Conservation (phyloP, 2,888 invertebrate genomes). For the Cetonia aurata region DNA sequence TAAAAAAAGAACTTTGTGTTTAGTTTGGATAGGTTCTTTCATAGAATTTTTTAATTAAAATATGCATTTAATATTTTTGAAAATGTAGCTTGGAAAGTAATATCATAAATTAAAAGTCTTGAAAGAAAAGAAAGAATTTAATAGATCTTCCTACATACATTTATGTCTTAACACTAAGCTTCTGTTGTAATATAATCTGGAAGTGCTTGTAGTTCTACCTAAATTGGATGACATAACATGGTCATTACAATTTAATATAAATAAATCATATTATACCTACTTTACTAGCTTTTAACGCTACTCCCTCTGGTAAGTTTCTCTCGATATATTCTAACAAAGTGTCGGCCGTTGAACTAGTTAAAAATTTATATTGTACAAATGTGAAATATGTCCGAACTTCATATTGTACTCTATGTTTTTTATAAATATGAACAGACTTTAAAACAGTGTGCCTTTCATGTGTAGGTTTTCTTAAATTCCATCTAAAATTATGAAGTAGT, state of each 20-base stretch:
- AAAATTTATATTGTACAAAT: conserved; percentile 82
- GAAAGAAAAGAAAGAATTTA: no score
- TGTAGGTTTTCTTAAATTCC: conserved; percentile 78
- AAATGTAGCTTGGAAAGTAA: no score
- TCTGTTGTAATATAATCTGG: conserved; percentile 12
- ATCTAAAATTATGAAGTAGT: conserved; percentile 68
- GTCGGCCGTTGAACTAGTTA: conserved; percentile 96
- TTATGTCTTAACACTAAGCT: no score
- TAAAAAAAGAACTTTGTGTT: no score
- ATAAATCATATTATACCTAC: conserved; percentile 61
- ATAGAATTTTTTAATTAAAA: no score
- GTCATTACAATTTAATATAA: background rate
- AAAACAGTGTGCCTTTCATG: conserved; percentile 85
- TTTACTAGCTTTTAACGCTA: conserved; percentile 91
- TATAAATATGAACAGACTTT: conserved; percentile 89
- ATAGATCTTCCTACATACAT: no score
- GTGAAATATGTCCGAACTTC: conserved; percentile 94
- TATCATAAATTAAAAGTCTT: no score
- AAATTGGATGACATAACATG: background rate
- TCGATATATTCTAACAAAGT: conserved; percentile 97
- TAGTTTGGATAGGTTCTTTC: no score
- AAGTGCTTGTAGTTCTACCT: conserved; percentile 12
- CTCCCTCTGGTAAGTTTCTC: conserved; percentile 97
- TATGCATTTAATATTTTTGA: no score
- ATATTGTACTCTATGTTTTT: conserved; percentile 96